phyloP scores from a whole-genome alignment of 2,797 vertebrate genomes.

The Liasis olivaceus region DNA sequence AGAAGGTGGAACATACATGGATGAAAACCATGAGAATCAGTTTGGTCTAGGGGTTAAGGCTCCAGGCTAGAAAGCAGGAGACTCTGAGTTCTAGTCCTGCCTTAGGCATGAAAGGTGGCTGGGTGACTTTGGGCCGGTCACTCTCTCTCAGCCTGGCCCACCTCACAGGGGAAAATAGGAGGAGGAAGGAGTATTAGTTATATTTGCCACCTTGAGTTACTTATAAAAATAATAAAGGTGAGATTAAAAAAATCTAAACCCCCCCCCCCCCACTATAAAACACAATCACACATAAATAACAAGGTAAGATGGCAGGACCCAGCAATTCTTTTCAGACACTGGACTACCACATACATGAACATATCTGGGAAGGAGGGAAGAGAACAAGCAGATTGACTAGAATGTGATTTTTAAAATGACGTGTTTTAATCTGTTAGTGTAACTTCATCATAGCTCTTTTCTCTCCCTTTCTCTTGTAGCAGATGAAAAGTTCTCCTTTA shows the following conservation, averaged over 20 bases:
- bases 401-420: neutral
- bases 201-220: no score
- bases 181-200: no score
- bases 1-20: neutral
- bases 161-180: no score
- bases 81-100: no score
- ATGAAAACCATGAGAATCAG: neutral
- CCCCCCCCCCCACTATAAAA: neutral
- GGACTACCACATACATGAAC: neutral
- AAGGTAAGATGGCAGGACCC: neutral
- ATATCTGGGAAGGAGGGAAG: neutral
- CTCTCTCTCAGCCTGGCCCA: no score
- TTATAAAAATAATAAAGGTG: no score
- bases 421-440: neutral
- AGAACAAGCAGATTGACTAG: neutral
- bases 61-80: no score
- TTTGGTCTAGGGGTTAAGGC: no score
- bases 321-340: neutral
- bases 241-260: no score
- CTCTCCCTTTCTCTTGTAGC: slow-evolving; percentile 54
- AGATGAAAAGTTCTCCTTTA: slow-evolving; percentile 74
- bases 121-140: no score
- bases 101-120: no score
- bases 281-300: neutral
- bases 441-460: neutral